phyloP scores from a whole-genome alignment of 1,140 invertebrate species.

The Phocides pigmalion region DNA sequence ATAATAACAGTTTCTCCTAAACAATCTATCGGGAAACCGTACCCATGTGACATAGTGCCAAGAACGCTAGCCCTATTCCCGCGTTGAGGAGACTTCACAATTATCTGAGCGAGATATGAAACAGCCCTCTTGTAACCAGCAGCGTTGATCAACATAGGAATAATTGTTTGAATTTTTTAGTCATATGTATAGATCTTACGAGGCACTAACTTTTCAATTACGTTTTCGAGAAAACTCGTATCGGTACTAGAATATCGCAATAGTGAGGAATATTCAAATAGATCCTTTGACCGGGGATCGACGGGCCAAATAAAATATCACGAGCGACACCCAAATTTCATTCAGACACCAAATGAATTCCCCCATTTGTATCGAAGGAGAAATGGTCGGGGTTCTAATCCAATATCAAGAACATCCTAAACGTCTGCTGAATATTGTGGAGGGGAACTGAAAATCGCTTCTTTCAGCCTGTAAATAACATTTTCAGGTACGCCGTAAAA shows the following conservation, averaged over 20 bases:
- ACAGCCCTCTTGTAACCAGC: too few species aligned
- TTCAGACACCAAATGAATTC: conserved; percentile 35
- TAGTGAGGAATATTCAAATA: conserved; percentile 2
- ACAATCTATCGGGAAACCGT: too few species aligned
- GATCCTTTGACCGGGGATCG: background rate
- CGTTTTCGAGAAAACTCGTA: too few species aligned
- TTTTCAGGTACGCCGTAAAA: conserved; percentile 62
- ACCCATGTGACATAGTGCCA: too few species aligned
- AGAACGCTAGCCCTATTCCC: too few species aligned
- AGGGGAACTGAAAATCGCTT: conserved; percentile 63
- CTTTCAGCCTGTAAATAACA: conserved; percentile 67
- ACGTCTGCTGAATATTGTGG: conserved; percentile 47
- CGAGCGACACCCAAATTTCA: conserved; percentile 19
- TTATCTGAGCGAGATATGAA: too few species aligned
- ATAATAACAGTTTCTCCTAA: too few species aligned
- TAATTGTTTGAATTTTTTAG: too few species aligned
- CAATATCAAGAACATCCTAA: conserved; percentile 54
- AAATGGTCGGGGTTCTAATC: conserved; percentile 42
- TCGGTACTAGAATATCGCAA: background rate
- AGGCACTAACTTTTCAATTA: too few species aligned
- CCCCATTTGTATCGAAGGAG: conserved; percentile 39
- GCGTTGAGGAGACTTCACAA: too few species aligned
- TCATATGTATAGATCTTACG: too few species aligned
- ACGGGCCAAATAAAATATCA: conserved; percentile 4
- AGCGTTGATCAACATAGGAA: too few species aligned